Evolutionary conservation across 2,888 invertebrate genomes (phyloP).

Genomic region (Hydroisotoma schaefferi): DNA sequence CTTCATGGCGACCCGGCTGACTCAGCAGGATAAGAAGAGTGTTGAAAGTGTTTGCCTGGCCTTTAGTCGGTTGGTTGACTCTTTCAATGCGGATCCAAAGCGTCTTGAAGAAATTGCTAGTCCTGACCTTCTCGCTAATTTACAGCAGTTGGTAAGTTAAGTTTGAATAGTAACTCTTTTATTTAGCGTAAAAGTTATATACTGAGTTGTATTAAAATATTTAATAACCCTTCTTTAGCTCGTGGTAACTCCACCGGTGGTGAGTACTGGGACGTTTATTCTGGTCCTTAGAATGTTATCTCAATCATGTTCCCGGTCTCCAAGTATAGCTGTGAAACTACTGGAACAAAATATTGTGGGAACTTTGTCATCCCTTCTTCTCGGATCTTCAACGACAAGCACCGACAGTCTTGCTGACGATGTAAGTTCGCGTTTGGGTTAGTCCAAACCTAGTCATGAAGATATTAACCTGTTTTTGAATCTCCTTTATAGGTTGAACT

Average conservation of each 20-base stretch:
- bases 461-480: background rate
- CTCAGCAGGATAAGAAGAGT: conserved; percentile 84
- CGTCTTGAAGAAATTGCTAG: conserved; percentile 91
- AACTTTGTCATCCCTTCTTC: conserved; percentile 87
- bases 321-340: conserved; percentile 85
- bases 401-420: conserved; percentile 48
- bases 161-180: background rate
- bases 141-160: conserved; percentile 76
- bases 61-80: conserved; percentile 93
- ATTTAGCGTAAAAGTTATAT: background rate
- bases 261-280: conserved; percentile 92
- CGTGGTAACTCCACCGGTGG: conserved; percentile 90
- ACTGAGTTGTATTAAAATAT: background rate
- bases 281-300: conserved; percentile 94
- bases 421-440: background rate
- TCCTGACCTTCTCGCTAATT: conserved; percentile 81
- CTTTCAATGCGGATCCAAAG: conserved; percentile 86
- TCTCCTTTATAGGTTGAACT: conserved; percentile 65
- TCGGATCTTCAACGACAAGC: conserved; percentile 70
- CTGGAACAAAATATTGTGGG: conserved; percentile 94
- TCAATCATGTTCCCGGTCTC: conserved; percentile 92
- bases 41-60: conserved; percentile 96
- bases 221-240: conserved; percentile 57
- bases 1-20: conserved; percentile 67
- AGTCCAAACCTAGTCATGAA: background rate